Base-by-base conservation (phyloP, 2,888 invertebrate genomes). In the Drosophila melanosoma region DNA sequence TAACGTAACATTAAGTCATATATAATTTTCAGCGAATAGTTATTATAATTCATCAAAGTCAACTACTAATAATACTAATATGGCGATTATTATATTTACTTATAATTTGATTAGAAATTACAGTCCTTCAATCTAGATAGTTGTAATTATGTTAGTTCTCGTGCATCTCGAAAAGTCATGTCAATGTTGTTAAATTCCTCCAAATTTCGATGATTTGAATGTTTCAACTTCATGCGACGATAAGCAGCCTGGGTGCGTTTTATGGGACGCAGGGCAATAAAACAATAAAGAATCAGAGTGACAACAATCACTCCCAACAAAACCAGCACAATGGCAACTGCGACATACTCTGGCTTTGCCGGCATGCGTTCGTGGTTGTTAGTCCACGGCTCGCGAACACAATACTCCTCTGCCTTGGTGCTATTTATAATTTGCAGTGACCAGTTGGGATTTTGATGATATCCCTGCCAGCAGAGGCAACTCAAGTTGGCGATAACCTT, bases 161-260 rank as follows among this genome's bases (percentile, higher is more conserved):
- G 26, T 12, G 62, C 32, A 54, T 72, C 57, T 1, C 45, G 65
- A 70, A 76, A 74, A 20, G 76, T 76, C 72, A 81, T 60, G 15
- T 82, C 82, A 32, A 82, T 68, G 33, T 75, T 81, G 20, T 88
- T 80, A 58, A 85, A 76, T 60, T 89, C 89, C 23, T 81, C 79
- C 2, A 89, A 57, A 0, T 77, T 74, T 3, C 70, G 77, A 53
- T 76, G 82, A 60, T 82, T 79, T 32, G 68, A 52, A 0, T 79
- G 78, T 33, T 76, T 56, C n/a, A 79, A 35, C 56, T 69, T 70
- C 17, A 89, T 36, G 8, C 75, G 74, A 15, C 69, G 74, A 60
- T 82, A 89, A 6, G 60, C 57, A 5, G 72, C 62, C 49, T 70
- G 76, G 20, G 82, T 75, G 33, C 81, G 73, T 20, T 75, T 75